Percentiles rank a stretch among this genome's conserved stretches.
These are phyloP conservation scores for Maylandia zebra DNA, from an alignment of 2,113 vertebrate genomes.

Conservation along the genomic window DNA sequence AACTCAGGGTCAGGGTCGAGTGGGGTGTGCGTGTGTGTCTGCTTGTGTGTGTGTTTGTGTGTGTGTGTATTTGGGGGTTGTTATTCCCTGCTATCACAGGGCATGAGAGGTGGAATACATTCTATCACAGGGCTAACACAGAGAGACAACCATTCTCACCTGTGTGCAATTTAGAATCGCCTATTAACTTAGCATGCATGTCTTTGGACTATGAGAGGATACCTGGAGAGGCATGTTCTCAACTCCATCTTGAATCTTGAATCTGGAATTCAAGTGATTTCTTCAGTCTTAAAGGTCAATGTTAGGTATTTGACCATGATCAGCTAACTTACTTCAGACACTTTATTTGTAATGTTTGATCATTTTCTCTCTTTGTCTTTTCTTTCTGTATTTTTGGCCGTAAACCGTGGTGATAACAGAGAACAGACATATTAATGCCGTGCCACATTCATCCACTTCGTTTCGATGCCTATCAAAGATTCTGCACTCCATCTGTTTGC, in stretches of 20 bases:
- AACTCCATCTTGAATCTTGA: background rate
- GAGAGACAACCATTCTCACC: background rate
- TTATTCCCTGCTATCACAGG: background rate
- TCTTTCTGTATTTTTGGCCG: background rate
- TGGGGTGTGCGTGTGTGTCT: background rate
- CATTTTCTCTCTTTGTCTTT: background rate
- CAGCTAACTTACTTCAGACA: background rate
- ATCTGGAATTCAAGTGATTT: background rate
- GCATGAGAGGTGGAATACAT: background rate
- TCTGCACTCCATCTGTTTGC: background rate
- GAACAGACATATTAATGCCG: background rate
- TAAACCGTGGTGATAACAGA: background rate
- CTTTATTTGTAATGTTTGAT: background rate
- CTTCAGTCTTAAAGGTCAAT: background rate
- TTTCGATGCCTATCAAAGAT: background rate
- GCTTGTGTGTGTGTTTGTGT: background rate
- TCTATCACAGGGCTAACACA: background rate
- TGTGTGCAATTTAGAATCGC: background rate
- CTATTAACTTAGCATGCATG: background rate
- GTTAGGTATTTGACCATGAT: background rate
- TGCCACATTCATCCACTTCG: background rate
- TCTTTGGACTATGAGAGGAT: background rate
- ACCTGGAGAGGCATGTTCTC: background rate
- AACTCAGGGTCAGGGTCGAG: background rate
- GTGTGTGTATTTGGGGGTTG: background rate